A percentile compares a stretch with the other conserved stretches of the same genome.
Evolutionary conservation across 1,140 invertebrate species (phyloP).

Genomic region (Frieseomelitta varia): DNA sequence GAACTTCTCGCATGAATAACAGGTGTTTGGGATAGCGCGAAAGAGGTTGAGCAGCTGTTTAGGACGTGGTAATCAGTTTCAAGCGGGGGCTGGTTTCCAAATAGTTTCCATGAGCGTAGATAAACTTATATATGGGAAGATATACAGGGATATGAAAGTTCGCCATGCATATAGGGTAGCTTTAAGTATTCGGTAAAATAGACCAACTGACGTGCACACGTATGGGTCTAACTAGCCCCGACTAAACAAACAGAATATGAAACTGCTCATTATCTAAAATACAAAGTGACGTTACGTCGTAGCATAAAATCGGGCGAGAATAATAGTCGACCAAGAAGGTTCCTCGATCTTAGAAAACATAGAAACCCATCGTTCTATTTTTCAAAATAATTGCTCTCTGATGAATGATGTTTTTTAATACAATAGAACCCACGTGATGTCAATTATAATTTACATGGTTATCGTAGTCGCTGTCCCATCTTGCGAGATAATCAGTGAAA

Average conservation of each 20-base stretch:
- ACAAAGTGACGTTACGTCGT: no score
- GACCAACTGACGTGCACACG: not conserved
- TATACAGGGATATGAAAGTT: not conserved
- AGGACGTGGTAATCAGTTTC: slow-evolving; percentile 10
- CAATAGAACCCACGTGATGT: no score
- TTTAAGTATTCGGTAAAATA: not conserved
- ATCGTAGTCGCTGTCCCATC: no score
- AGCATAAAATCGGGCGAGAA: not conserved
- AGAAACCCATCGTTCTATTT: no score
- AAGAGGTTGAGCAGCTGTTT: slow-evolving; percentile 9
- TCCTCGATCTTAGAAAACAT: no score
- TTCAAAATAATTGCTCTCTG: no score
- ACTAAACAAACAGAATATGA: not conserved
- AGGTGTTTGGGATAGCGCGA: not conserved
- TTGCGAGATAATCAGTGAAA: no score
- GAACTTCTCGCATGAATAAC: slow-evolving; percentile 4
- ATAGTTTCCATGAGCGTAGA: not conserved
- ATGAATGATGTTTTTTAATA: no score
- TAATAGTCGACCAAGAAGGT: no score
- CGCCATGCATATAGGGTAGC: not conserved
- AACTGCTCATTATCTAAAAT: not conserved
- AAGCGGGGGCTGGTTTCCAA: not conserved
- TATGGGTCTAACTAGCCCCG: not conserved
- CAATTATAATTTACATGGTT: no score
- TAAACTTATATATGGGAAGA: slow-evolving; percentile 6